Evolutionary conservation across 2,888 invertebrate species (phyloP), one percentile per base, ranked within the genome.

Genomic region (Octodonta nipae): DNA sequence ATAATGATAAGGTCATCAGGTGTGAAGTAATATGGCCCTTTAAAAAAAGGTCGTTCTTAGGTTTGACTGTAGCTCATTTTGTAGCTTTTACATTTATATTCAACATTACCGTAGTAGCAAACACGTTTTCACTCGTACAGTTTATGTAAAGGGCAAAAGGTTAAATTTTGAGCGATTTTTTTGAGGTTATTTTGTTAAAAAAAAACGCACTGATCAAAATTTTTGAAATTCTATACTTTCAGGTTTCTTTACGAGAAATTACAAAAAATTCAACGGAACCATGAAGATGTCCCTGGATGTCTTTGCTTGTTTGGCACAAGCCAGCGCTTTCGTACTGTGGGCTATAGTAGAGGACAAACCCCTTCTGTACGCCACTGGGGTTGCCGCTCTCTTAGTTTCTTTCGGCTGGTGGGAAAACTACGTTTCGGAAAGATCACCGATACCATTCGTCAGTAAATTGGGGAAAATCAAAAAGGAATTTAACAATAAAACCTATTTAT

Each of bases 331-430:
- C 37, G 56, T 82, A 3, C 63, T 77, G 4, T 82, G 80, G 78
- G 77, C 80, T 1, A 50, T 77, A 6, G 50, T 73, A 16, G 63
- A 71, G 29, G 58, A 64, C 2, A 61, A 62, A 29, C 44, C 56
- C 1, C 54, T 61, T 2, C 53, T 75, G 6, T 80, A 78, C 72
- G 54, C 71, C 8, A 69, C 77, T 38, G 75, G 79, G 0, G 42
- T 76, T 3, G 17, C 37, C 8, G 71, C 79, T 3, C 64, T 80
- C 30, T 45, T 79, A 15, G 69, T 78, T 33, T 86, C 86, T 1
- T 63, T 75, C 27, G 78, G 80, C 13, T 88, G 85, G 84, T 87
- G 86, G 86, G 79, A 81, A 55, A 87, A 85, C 58, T 87, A 71
- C 55, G 67, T 80, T 4, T 68, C 70, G 13, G 51, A 56, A 40